Conservation (phyloP, 2,888 invertebrate genomes). For the Callyntrura sp. region DNA sequence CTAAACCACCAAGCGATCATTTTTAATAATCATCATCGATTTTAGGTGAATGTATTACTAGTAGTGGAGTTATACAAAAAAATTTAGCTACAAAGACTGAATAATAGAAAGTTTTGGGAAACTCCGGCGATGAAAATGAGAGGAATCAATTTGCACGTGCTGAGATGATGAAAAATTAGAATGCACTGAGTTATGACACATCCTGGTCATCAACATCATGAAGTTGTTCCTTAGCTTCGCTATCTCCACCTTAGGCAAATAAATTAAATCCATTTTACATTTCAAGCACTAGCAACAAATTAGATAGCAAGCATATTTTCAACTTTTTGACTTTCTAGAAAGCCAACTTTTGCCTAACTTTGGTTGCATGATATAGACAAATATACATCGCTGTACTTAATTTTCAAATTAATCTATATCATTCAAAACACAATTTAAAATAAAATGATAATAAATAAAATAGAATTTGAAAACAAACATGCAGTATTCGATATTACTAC, state of each 20-base stretch:
- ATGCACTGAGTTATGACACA: conserved; percentile 91
- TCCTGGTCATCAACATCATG: conserved; percentile 98
- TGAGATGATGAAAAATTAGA: conserved; percentile 83
- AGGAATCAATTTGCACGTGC: conserved; percentile 83
- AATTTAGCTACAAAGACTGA: conserved; percentile 78
- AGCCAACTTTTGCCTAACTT: background rate
- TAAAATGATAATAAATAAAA: no score
- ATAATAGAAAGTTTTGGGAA: conserved; percentile 77
- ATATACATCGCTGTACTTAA: no score
- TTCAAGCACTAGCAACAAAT: conserved; percentile 84
- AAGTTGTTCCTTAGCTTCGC: conserved; percentile 92
- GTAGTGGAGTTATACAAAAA: conserved; percentile 79
- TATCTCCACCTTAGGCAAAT: conserved; percentile 89
- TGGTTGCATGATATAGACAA: no score
- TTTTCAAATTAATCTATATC: no score
- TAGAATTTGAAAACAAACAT: no score
- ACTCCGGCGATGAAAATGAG: conserved; percentile 77
- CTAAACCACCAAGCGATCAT: conserved; percentile 71
- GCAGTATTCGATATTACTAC: no score
- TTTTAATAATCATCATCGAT: conserved; percentile 51
- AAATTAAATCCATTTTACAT: no score
- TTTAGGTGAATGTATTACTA: conserved; percentile 70
- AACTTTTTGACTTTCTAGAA: background rate
- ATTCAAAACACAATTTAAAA: no score
- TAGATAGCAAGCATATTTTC: background rate